Conservation (phyloP, 2,888 invertebrate species). For the Rhingia campestris region DNA sequence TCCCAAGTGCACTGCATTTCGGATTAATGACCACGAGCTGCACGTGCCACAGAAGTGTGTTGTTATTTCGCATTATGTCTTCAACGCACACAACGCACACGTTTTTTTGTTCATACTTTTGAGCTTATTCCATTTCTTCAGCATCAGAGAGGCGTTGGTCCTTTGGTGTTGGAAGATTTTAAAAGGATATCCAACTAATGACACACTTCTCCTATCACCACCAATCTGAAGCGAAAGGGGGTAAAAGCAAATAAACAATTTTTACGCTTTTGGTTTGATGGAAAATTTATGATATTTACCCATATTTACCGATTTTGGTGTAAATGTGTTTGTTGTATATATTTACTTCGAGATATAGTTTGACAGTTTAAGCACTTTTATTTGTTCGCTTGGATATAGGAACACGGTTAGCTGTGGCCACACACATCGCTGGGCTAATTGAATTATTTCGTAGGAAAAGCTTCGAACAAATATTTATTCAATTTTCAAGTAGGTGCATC, state of each 20-base stretch:
- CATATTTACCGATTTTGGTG: background rate
- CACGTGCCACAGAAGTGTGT: conserved; percentile 67
- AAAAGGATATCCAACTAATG: conserved; percentile 34
- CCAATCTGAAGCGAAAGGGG: background rate
- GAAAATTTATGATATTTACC: conserved; percentile 28
- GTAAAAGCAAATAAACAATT: background rate
- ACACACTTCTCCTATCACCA: conserved; percentile 24
- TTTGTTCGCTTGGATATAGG: background rate
- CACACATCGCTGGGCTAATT: conserved; percentile 26
- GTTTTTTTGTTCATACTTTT: conserved; percentile 9
- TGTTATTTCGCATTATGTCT: conserved; percentile 15
- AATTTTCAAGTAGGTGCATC: conserved; percentile 7
- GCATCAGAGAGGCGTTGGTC: conserved; percentile 28
- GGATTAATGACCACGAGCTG: conserved; percentile 65
- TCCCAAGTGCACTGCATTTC: conserved; percentile 40
- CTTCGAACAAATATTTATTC: conserved; percentile 39
- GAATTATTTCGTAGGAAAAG: conserved; percentile 24
- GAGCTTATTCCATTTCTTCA: background rate
- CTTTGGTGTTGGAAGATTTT: conserved; percentile 6
- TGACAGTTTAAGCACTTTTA: background rate
- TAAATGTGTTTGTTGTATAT: conserved; percentile 2
- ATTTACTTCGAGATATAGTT: conserved; percentile 28
- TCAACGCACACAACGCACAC: background rate
- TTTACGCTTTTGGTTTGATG: background rate
- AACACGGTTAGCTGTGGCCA: conserved; percentile 29